Evolutionary conservation across 2,113 vertebrate species (phyloP), one percentile per base, ranked within the genome.

Genomic region (Rhineura floridana): DNA sequence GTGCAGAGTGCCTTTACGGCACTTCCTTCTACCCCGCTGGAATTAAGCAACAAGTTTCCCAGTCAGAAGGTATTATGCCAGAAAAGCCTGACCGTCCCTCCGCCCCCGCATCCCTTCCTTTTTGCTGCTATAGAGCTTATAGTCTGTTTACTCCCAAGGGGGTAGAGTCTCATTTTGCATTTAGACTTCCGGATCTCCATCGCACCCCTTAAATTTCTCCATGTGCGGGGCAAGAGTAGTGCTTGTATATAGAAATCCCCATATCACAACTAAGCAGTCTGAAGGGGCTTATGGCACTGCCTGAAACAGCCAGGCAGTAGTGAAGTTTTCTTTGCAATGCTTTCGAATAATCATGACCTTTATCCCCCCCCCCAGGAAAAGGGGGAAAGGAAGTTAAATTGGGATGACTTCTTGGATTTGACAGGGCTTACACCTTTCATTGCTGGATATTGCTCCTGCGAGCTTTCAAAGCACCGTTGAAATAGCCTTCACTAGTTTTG

Each of bases 211-310:
- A 33, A 78, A n/a, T 23, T 44, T 3, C 15, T 52, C 44, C 46
- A 78, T 50, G 28, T 80, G 78, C 78, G 78, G 78, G 50, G 50
- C 17, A 59, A 80, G 78, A 21, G 52, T 39, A 44, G 36, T 89
- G 23, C 21, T 7, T 44, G 48, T 2, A 28, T 50, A 1, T 2
- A 19, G 73, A 50, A 72, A 1, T 50, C 0, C n/a, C n/a, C n/a
- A n/a, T n/a, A n/a, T n/a, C n/a, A n/a, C n/a, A 33, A 1, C 1
- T 1, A 25, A 5, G 8, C 0, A 70, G 2, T 13, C 15, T 39
- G 15, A 55, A 55, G 73, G 28, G 4, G 10, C 65, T 30, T 33
- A 59, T 13, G 6, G n/a, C 25, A 36, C 25, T 70, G 67, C n/a
- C 67, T 70, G 28, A 77, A 33, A 77, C 46, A 28, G 28, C 46